These are phyloP conservation scores for Sminthurides bifidus DNA, from an alignment of 1,140 invertebrate genomes.

Conservation along the genomic window DNA sequence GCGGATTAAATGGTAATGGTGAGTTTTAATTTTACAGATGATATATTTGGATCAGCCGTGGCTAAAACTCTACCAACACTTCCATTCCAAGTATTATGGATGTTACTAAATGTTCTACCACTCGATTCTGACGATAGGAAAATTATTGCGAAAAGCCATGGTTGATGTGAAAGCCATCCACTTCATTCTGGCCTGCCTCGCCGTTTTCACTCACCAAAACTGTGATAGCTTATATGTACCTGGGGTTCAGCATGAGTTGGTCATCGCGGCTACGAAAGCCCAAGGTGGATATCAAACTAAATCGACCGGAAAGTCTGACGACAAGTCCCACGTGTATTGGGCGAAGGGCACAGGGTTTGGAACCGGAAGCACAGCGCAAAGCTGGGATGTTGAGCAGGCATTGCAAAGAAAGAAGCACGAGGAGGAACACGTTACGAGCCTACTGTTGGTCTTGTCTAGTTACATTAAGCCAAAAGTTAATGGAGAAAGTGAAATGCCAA, in stretches of 20 bases:
- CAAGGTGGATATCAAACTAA: slow-evolving; percentile 27
- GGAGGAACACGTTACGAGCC: slow-evolving; percentile 81
- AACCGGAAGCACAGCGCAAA: slow-evolving; percentile 84
- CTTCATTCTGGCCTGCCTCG: slow-evolving; percentile 70
- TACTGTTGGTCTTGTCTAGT: slow-evolving; percentile 66
- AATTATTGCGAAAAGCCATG: slow-evolving; percentile 60
- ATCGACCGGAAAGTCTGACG: slow-evolving; percentile 40
- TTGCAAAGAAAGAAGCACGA: slow-evolving; percentile 74
- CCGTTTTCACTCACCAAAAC: slow-evolving; percentile 76
- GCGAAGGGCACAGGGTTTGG: slow-evolving; percentile 90
- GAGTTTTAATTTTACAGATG: slow-evolving; percentile 41
- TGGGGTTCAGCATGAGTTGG: slow-evolving; percentile 39
- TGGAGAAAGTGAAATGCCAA: slow-evolving; percentile 19
- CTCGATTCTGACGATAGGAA: slow-evolving; percentile 68
- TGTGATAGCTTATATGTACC: slow-evolving; percentile 35
- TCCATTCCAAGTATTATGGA: slow-evolving; percentile 72
- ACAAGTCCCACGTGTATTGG: slow-evolving; percentile 82
- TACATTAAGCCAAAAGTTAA: slow-evolving; percentile 64
- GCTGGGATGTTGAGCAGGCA: slow-evolving; percentile 90
- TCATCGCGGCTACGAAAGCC: slow-evolving; percentile 33
- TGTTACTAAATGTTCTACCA: slow-evolving; percentile 63
- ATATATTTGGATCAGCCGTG: slow-evolving; percentile 61
- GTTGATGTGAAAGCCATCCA: slow-evolving; percentile 71
- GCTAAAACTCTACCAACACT: slow-evolving; percentile 66
- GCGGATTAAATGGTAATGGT: background rate